These are phyloP conservation scores for Ellobium chinense DNA, from an alignment of 2,888 invertebrate species.

Conservation along the genomic window DNA sequence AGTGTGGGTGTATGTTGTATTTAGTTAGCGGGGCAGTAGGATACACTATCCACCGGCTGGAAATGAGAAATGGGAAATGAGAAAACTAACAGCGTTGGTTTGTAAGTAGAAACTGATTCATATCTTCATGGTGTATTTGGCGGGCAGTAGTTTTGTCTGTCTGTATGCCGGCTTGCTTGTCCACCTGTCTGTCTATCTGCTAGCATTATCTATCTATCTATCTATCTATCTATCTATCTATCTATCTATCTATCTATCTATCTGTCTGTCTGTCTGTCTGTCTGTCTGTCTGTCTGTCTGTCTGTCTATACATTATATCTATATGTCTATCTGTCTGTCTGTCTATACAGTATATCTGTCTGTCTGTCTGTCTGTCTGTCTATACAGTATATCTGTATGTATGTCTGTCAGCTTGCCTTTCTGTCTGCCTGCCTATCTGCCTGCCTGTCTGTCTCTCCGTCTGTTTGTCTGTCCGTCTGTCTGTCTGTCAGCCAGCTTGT, in stretches of 20 bases:
- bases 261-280: not conserved
- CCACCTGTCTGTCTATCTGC: too few species aligned
- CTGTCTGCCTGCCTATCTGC: not conserved
- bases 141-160: too few species aligned
- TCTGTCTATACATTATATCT: not conserved
- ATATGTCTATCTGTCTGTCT: not conserved
- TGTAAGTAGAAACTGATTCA: too few species aligned
- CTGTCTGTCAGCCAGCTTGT: not conserved
- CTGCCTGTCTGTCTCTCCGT: not conserved
- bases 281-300: slow-evolving; percentile 12
- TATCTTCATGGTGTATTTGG: too few species aligned
- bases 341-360: not conserved
- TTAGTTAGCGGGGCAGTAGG: too few species aligned
- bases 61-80: too few species aligned
- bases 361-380: not conserved
- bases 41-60: too few species aligned
- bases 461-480: not conserved
- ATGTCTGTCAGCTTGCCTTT: not conserved
- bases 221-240: not conserved
- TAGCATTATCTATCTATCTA: too few species aligned
- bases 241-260: slow-evolving; percentile 5
- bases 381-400: too few species aligned
- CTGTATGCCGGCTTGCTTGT: too few species aligned
- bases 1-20: too few species aligned
- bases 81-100: too few species aligned